Evolutionary conservation across 2,888 invertebrate genomes (phyloP).

Genomic region (Drosophila mimetica): DNA sequence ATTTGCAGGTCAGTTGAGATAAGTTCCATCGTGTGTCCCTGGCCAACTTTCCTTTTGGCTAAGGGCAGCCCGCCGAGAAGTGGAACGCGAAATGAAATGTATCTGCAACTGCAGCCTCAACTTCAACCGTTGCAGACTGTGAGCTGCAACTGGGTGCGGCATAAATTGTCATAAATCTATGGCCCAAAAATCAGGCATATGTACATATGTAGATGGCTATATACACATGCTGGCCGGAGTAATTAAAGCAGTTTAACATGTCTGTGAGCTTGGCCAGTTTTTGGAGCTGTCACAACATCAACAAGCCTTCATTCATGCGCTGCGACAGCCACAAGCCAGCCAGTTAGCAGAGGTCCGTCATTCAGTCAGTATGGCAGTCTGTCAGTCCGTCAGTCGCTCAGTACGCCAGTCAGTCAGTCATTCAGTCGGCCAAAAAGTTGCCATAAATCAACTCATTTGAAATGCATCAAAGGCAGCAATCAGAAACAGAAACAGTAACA

Average conservation of each 20-base stretch:
- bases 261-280: conserved; percentile 66
- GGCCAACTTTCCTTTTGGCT: conserved; percentile 69
- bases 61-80: conserved; percentile 55
- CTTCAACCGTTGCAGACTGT: conserved; percentile 3
- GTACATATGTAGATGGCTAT: conserved; percentile 46
- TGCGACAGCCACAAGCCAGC: conserved; percentile 61
- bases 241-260: conserved; percentile 79
- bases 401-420: conserved; percentile 49
- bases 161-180: conserved; percentile 74
- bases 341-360: conserved; percentile 46
- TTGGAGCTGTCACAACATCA: conserved; percentile 76
- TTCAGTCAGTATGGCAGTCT: conserved; percentile 26
- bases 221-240: conserved; percentile 62
- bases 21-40: conserved; percentile 58
- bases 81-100: conserved; percentile 23
- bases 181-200: conserved; percentile 49
- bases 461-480: conserved; percentile 81
- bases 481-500: conserved; percentile 67
- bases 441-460: conserved; percentile 80
- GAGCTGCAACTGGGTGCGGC: conserved; percentile 62
- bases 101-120: conserved; percentile 10
- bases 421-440: conserved; percentile 70
- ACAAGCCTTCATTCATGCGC: conserved; percentile 76
- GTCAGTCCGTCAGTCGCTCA: conserved; percentile 34
- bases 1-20: conserved; percentile 75